Evolutionary conservation across 2,888 invertebrate species (phyloP), one percentile per base, ranked within the genome.

Genomic region (Venusia cambrica): DNA sequence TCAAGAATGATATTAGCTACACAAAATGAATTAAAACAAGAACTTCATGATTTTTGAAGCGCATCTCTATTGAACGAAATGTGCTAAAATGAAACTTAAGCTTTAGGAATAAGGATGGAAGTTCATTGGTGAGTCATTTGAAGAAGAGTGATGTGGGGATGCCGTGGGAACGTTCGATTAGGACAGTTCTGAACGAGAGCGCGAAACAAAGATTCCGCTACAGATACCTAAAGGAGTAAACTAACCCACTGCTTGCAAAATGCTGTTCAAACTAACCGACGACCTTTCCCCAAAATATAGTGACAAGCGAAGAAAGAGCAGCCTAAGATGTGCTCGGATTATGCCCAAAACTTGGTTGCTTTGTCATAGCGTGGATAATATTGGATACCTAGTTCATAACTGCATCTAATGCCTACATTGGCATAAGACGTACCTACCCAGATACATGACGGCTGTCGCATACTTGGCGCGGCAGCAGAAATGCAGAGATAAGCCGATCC

Each of bases 401-500:
- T n/a, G n/a, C n/a, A n/a, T n/a, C n/a, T n/a, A n/a, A n/a, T n/a
- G n/a, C n/a, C n/a, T n/a, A n/a, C n/a, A n/a, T n/a, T n/a, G n/a
- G n/a, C n/a, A n/a, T n/a, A n/a, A n/a, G n/a, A n/a, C n/a, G n/a
- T n/a, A n/a, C n/a, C n/a, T n/a, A n/a, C n/a, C n/a, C n/a, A 58
- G 64, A 64, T 63, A 62, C 51, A 60, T 56, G 53, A 51, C 49
- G 45, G 59, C 53, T 68, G 80, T 73, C 72, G 83, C 79, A 84
- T 73, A 79, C 72, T 79, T 76, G 76, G 65, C 65, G 72, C 68
- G 65, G 63, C 57, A n/a, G 62, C 71, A 81, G 81, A 83, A 83
- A 81, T 81, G 83, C 79, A 67, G 75, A 73, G 85, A 85, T 85
- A 85, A 85, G 84, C 83, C 75, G 72, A 67, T 70, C 73, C 72